phyloP scores from a whole-genome alignment of 2,888 invertebrate genomes.

The Dusona sp. region DNA sequence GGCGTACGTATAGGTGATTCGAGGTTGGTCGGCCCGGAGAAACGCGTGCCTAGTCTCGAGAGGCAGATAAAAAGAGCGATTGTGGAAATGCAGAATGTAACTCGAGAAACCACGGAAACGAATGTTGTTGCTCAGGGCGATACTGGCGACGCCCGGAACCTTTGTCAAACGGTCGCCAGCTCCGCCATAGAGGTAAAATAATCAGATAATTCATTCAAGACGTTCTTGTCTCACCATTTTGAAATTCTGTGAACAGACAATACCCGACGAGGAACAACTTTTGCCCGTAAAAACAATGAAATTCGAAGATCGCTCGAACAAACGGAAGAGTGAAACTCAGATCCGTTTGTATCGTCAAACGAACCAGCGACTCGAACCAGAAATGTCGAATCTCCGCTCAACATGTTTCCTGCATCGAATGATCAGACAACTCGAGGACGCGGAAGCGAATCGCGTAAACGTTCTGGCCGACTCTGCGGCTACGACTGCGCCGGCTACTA shows the following conservation, averaged over 20 bases:
- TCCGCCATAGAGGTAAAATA: neutral
- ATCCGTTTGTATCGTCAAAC: slow-evolving; percentile 11
- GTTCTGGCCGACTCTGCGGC: slow-evolving; percentile 14
- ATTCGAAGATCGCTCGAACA: slow-evolving; percentile 5
- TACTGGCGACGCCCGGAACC: slow-evolving; percentile 40
- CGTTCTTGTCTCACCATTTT: neutral
- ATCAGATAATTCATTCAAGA: neutral
- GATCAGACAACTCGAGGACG: slow-evolving; percentile 74
- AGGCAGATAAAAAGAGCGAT: slow-evolving; percentile 73
- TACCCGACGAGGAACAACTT: slow-evolving; percentile 36
- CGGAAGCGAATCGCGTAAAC: slow-evolving; percentile 50
- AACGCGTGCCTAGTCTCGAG: slow-evolving; percentile 64
- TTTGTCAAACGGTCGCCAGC: neutral
- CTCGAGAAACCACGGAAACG: slow-evolving; percentile 31
- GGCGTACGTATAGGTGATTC: slow-evolving; percentile 77
- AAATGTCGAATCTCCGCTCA: slow-evolving; percentile 64
- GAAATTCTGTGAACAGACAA: slow-evolving; percentile 9
- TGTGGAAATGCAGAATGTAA: slow-evolving; percentile 60
- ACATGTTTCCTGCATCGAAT: slow-evolving; percentile 72
- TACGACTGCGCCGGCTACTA: neutral
- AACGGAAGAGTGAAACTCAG: neutral
- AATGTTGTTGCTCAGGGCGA: slow-evolving; percentile 76
- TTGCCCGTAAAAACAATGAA: slow-evolving; percentile 54
- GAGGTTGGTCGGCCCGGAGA: slow-evolving; percentile 15
- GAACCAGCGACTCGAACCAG: slow-evolving; percentile 57